Base-by-base conservation (phyloP, 2,888 invertebrate genomes). In the Cryptophagus acutangulus region DNA sequence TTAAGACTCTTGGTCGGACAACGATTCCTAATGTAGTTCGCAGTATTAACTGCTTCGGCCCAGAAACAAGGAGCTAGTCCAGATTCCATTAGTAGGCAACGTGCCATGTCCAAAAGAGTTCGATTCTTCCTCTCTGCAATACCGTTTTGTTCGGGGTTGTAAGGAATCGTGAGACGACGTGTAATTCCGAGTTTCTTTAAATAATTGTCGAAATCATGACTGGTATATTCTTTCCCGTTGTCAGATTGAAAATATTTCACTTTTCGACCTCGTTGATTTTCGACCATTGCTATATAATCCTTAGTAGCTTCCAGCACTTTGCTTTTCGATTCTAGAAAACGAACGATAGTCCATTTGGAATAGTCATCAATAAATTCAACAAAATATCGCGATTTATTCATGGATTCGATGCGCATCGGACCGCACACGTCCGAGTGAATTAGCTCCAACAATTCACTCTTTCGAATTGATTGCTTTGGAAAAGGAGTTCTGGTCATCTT, bases 301-400 rank as follows among this genome's bases (percentile, higher is more conserved):
- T 52, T 47, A 36, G 56, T 58, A 12, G 26, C 16, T 34, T 51
- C 31, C 20, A 50, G 44, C 6, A 48, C 54, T 40, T 67, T 55
- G 43, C 40, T 41, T 41, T 62, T 58, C 3, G 12, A 30, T 41
- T 52, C 54, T 5, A 59, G 24, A 37, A 57, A 49, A 28, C 57
- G 58, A 9, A 54, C 45, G 36, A 48, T 50, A 5, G 45, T 35
- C 44, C 46, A 54, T 17, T 51, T 34, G 8, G 47, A 58, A 35
- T 41, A 44, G 41, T 65, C 62, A 53, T 63, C 63, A 0, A 58
- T 43, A 31, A 66, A 59, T 0, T 55, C 44, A 1, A 62, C 36
- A 41, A 60, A 52, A 42, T 57, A 61, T 30, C 38, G 48, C 1
- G 46, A 35, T 3, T 51, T 54, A 16, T 47, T 48, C 28, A 46